These are phyloP conservation scores for Telmatherina bonti DNA, from an alignment of 2,797 vertebrate genomes.

Conservation along the genomic window DNA sequence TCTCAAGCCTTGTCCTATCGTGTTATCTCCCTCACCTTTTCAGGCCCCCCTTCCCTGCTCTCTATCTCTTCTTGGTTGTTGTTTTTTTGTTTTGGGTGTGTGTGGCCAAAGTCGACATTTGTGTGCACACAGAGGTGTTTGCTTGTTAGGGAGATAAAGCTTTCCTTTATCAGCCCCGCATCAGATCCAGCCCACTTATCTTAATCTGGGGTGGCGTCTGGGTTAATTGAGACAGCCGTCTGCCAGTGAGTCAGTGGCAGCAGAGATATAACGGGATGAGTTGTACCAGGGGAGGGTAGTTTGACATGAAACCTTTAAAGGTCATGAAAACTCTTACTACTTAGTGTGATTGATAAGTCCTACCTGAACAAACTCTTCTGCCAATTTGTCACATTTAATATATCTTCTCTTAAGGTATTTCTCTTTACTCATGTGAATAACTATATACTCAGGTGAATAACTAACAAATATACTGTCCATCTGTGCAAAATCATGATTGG, in stretches of 20 bases:
- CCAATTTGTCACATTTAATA: not conserved
- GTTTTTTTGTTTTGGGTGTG: constrained; percentile 15
- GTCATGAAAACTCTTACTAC: not conserved
- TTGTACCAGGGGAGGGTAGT: constrained; percentile 10
- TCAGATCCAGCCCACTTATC: constrained; percentile 66
- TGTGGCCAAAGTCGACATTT: constrained; percentile 38
- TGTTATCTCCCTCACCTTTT: constrained; percentile 65
- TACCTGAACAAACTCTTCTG: not conserved
- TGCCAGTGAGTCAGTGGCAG: constrained; percentile 42
- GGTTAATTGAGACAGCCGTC: constrained; percentile 74
- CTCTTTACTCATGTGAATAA: not conserved
- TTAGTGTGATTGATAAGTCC: not conserved
- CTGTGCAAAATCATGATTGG: not conserved
- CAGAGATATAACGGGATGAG: constrained; percentile 5
- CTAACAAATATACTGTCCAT: not conserved
- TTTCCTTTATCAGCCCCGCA: constrained; percentile 55
- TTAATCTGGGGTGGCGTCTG: constrained; percentile 56
- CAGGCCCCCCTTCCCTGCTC: constrained; percentile 13
- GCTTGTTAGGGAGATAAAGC: constrained; percentile 60
- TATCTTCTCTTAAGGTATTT: not conserved
- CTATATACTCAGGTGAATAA: not conserved
- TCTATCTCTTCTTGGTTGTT: not conserved
- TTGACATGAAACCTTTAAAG: constrained; percentile 14
- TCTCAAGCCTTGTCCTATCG: constrained; percentile 43
- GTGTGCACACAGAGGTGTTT: constrained; percentile 36